A percentile compares a stretch with the other conserved stretches of the same genome.
These are phyloP conservation scores for Anadara kagoshimensis DNA, from an alignment of 1,140 invertebrate species.

Conservation along the genomic window DNA sequence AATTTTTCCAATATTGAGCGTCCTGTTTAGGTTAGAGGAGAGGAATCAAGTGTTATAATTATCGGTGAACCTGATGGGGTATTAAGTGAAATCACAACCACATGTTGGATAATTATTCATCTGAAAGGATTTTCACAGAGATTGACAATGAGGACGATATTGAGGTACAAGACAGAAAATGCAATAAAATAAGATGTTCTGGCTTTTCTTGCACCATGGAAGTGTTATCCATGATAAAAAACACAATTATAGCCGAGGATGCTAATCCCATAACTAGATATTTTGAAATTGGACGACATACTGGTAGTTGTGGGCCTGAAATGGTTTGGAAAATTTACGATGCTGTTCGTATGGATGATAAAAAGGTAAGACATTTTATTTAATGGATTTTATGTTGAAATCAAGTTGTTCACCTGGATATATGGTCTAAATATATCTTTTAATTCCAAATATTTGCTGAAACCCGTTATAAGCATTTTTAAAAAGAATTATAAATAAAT, in stretches of 20 bases:
- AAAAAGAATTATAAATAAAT: no score
- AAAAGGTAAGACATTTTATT: constrained; percentile 83
- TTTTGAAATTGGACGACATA: constrained; percentile 91
- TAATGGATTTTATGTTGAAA: no score
- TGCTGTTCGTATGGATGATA: constrained; percentile 89
- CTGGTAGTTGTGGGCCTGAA: constrained; percentile 91
- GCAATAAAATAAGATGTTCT: constrained; percentile 30
- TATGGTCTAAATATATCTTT: no score
- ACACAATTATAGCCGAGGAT: constrained; percentile 76
- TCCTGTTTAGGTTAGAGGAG: not conserved
- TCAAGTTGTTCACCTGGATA: no score
- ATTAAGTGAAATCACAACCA: constrained; percentile 2
- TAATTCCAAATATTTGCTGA: no score
- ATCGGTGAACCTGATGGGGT: not conserved
- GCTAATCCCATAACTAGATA: constrained; percentile 91
- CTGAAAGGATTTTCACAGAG: not conserved
- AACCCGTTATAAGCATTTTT: no score
- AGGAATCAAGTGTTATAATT: not conserved
- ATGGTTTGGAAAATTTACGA: constrained; percentile 95
- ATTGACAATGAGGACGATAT: constrained; percentile 7
- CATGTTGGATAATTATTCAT: constrained; percentile 12
- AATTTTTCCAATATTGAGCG: not conserved
- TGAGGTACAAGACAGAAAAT: constrained; percentile 1
- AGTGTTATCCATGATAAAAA: constrained; percentile 74
- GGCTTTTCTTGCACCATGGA: constrained; percentile 63